phyloP scores from a whole-genome alignment of 2,797 vertebrate species.

The Chaenodraco wilsoni region DNA sequence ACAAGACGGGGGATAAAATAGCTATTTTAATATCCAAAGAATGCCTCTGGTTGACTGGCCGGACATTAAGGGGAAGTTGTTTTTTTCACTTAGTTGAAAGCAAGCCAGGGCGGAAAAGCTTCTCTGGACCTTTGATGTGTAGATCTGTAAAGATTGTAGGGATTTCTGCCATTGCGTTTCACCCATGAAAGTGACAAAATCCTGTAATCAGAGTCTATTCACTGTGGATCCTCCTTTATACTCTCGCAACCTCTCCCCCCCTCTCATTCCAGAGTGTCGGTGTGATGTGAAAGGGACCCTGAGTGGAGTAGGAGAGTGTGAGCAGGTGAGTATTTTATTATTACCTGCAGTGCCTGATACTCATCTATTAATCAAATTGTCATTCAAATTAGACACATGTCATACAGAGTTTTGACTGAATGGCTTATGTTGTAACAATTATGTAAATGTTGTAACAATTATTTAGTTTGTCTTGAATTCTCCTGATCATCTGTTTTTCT shows the following conservation, averaged over 20 bases:
- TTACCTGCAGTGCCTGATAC: background rate
- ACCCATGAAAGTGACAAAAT: conserved; percentile 64
- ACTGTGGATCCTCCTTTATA: conserved; percentile 34
- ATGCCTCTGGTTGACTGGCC: conserved; percentile 60
- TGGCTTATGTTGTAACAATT: background rate
- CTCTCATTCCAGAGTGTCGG: conserved; percentile 84
- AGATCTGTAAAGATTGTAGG: conserved; percentile 51
- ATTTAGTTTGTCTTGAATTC: background rate
- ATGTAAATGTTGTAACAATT: background rate
- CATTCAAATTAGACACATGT: background rate
- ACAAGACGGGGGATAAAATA: conserved; percentile 23
- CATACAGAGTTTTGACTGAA: background rate
- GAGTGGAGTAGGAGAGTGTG: conserved; percentile 90
- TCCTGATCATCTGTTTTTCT: conserved; percentile 30
- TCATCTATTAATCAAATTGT: background rate
- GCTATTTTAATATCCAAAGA: conserved; percentile 74
- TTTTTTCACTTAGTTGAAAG: conserved; percentile 40
- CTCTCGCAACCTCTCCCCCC: conserved; percentile 32
- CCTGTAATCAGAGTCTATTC: conserved; percentile 81
- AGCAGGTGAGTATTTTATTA: conserved; percentile 84
- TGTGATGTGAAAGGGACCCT: conserved; percentile 91
- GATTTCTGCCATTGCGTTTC: conserved; percentile 61
- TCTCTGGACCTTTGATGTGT: conserved; percentile 63
- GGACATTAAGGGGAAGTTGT: conserved; percentile 52
- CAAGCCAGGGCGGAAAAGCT: conserved; percentile 37